phyloP scores from a whole-genome alignment of 2,113 vertebrate species.

The Triplophysa tibetana region DNA sequence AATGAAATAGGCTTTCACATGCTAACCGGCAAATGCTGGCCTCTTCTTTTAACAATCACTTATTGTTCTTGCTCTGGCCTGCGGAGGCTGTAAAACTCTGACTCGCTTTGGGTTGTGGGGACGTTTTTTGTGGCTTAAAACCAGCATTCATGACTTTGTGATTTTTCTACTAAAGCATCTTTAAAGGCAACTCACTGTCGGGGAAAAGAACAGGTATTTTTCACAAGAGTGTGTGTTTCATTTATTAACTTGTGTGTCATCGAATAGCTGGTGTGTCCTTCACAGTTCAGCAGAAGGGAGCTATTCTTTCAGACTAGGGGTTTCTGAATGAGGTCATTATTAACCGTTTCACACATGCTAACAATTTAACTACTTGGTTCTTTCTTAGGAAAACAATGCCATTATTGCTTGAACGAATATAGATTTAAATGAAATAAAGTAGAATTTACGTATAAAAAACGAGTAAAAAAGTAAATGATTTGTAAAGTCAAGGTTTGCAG shows the following conservation, averaged over 20 bases:
- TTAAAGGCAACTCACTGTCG: constrained; percentile 60
- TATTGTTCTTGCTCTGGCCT: background rate
- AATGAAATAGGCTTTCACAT: background rate
- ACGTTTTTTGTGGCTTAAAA: constrained; percentile 16
- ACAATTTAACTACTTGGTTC: background rate
- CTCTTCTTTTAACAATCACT: background rate
- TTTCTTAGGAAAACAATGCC: constrained; percentile 6
- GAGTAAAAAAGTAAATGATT: too few relatives aligned
- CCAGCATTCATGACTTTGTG: constrained; percentile 41
- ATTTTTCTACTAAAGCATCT: constrained; percentile 59
- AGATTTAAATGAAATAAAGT: too few relatives aligned
- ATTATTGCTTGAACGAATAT: background rate
- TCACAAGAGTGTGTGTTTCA: constrained; percentile 11
- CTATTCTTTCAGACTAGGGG: constrained; percentile 6
- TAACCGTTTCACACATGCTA: background rate
- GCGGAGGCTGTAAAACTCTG: background rate
- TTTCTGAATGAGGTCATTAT: constrained; percentile 20
- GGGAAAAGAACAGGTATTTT: constrained; percentile 50
- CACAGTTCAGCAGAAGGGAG: background rate
- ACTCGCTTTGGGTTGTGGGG: constrained; percentile 17
- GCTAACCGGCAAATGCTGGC: background rate
- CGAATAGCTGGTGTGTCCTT: constrained; percentile 19
- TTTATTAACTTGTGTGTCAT: background rate
- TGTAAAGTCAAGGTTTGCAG: too few relatives aligned
- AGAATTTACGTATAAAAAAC: too few relatives aligned